These are phyloP conservation scores for Conus betulinus DNA, from an alignment of 1,140 invertebrate species.

Conservation along the genomic window DNA sequence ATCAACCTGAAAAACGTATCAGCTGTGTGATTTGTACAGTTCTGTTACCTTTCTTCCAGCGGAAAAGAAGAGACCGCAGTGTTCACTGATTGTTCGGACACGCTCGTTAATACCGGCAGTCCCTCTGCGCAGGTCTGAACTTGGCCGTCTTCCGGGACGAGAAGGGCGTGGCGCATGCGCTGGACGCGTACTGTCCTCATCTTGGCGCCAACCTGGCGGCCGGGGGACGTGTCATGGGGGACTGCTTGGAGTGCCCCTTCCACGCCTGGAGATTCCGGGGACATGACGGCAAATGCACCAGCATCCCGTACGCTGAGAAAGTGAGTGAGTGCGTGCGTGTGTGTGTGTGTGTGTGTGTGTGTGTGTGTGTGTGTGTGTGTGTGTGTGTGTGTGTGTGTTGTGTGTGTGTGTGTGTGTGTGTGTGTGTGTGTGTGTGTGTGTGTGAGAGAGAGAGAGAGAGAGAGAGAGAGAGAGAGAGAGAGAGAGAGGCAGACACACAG, in stretches of 20 bases:
- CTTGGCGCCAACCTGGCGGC: conserved; percentile 89
- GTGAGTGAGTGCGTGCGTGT: background rate
- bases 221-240: conserved; percentile 84
- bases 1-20: background rate
- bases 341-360: too few species aligned
- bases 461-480: too few species aligned
- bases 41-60: too few species aligned
- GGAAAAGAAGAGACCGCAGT: too few species aligned
- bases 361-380: too few species aligned
- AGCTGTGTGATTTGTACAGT: background rate
- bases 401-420: too few species aligned
- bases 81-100: background rate
- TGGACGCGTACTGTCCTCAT: conserved; percentile 93
- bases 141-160: conserved; percentile 85
- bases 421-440: too few species aligned
- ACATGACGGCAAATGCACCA: conserved; percentile 82
- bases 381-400: too few species aligned
- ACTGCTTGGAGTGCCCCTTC: conserved; percentile 91
- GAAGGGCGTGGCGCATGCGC: conserved; percentile 80
- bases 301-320: conserved; percentile 82
- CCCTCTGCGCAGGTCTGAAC: conserved; percentile 81
- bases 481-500: too few species aligned
- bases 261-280: conserved; percentile 90
- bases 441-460: too few species aligned
- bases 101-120: background rate